A percentile compares a stretch with the other conserved stretches of the same genome.
Conservation (phyloP, 1,140 invertebrate genomes). For the Pteromalus puparum region DNA sequence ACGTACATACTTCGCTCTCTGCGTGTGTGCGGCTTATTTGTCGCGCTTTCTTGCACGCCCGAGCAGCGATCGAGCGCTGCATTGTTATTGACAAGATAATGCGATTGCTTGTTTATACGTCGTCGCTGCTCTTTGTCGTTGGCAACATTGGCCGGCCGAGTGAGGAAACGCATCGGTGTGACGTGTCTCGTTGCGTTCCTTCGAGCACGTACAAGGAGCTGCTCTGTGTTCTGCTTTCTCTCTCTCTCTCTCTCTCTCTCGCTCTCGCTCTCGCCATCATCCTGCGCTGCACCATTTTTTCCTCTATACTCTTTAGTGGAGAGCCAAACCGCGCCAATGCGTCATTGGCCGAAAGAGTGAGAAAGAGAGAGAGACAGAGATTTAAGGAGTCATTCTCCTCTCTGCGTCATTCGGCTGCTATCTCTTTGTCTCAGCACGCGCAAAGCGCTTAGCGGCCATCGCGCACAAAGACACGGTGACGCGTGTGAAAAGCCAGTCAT, state of each 20-base stretch:
- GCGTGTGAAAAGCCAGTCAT: not conserved
- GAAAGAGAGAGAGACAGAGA: not conserved
- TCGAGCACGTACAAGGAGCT: slow-evolving; percentile 17
- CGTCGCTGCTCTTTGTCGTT: not conserved
- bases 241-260: not conserved
- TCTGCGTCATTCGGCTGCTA: slow-evolving; percentile 58
- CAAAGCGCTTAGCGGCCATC: not conserved
- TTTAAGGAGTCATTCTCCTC: not conserved
- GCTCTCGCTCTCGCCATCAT: not conserved
- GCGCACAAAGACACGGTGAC: not conserved
- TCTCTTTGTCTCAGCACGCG: slow-evolving; percentile 56
- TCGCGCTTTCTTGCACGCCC: not conserved
- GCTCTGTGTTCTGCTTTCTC: not conserved
- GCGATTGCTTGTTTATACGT: not conserved
- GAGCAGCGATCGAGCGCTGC: not conserved
- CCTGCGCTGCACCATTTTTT: not conserved
- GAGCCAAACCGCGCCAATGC: not conserved
- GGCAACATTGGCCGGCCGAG: slow-evolving; percentile 19
- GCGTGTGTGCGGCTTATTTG: not conserved
- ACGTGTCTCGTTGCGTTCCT: slow-evolving; percentile 35
- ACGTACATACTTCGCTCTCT: not conserved
- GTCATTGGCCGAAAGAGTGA: not conserved
- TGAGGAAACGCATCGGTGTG: slow-evolving; percentile 30
- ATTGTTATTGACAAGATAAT: not conserved
- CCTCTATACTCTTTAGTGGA: not conserved